phyloP scores from a whole-genome alignment of 2,797 vertebrate species.

The Micromesistius poutassou region DNA sequence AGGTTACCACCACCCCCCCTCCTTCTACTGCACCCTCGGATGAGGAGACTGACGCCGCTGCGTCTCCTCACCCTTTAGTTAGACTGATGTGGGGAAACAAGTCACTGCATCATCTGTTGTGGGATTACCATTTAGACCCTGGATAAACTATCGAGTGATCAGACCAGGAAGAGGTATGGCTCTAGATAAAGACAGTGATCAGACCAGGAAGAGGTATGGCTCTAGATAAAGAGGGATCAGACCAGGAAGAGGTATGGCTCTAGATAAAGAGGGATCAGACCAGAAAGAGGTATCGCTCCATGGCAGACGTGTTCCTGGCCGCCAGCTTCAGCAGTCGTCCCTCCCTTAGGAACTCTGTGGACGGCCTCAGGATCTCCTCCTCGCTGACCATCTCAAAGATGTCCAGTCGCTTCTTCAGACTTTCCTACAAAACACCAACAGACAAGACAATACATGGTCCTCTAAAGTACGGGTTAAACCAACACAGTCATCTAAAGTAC shows the following conservation, averaged over 20 bases:
- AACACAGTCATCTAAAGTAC: too few relatives aligned
- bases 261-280: background rate
- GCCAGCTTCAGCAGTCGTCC: slow-evolving; percentile 87
- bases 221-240: too few relatives aligned
- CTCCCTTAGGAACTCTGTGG: slow-evolving; percentile 84
- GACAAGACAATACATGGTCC: background rate
- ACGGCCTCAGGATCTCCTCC: slow-evolving; percentile 84
- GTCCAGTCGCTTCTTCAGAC: slow-evolving; percentile 82
- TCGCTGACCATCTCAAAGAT: slow-evolving; percentile 88
- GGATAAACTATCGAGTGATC: too few relatives aligned
- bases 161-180: too few relatives aligned
- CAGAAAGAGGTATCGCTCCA: slow-evolving; percentile 87
- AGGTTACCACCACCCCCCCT: background rate
- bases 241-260: background rate
- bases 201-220: too few relatives aligned
- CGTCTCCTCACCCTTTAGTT: too few relatives aligned
- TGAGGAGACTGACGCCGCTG: too few relatives aligned
- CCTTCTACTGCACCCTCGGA: too few relatives aligned
- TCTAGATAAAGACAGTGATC: too few relatives aligned
- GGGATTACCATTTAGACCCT: too few relatives aligned
- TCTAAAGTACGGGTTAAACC: background rate
- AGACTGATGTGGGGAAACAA: too few relatives aligned
- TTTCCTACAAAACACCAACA: slow-evolving; percentile 69
- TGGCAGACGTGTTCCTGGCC: slow-evolving; percentile 76
- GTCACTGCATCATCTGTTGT: too few relatives aligned